These are phyloP conservation scores for Caprella mutica DNA, from an alignment of 2,888 invertebrate species.

Conservation along the genomic window DNA sequence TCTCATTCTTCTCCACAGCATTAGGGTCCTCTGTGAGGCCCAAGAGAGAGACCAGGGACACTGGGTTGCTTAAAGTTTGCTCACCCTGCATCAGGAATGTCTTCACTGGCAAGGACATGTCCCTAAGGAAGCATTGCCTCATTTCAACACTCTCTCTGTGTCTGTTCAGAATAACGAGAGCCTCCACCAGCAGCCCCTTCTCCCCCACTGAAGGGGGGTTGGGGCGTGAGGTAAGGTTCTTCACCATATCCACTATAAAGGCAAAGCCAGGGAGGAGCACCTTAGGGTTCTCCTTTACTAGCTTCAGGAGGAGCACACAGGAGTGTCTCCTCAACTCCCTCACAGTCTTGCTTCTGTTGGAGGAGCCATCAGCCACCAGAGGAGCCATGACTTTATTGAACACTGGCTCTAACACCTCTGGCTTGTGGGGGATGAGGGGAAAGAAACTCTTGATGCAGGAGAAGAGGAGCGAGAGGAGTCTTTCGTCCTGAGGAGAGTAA, in stretches of 20 bases:
- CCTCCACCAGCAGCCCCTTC: no score
- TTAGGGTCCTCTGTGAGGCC: no score
- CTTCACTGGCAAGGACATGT: no score
- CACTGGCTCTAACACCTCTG: conserved; percentile 62
- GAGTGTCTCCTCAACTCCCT: conserved; percentile 80
- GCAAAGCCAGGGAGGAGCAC: conserved; percentile 75
- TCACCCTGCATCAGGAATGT: no score
- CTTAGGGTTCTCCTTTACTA: conserved; percentile 74
- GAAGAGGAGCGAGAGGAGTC: conserved; percentile 68
- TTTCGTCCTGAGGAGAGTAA: conserved; percentile 63
- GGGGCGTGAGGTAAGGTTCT: conserved; percentile 53
- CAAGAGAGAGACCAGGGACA: no score
- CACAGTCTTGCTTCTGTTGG: conserved; percentile 46
- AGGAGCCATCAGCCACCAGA: conserved; percentile 47
- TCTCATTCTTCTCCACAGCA: no score
- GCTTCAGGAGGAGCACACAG: conserved; percentile 76
- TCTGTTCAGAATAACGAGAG: no score
- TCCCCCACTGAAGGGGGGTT: conserved; percentile 58
- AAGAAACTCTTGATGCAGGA: conserved; percentile 85
- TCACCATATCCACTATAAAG: conserved; percentile 64
- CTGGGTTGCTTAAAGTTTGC: no score
- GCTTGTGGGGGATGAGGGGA: conserved; percentile 77
- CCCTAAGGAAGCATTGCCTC: no score
- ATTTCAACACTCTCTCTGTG: no score
- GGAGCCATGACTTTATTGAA: conserved; percentile 75